These are phyloP conservation scores for Trissoscelio sp. DNA, from an alignment of 2,888 invertebrate species.

Conservation along the genomic window DNA sequence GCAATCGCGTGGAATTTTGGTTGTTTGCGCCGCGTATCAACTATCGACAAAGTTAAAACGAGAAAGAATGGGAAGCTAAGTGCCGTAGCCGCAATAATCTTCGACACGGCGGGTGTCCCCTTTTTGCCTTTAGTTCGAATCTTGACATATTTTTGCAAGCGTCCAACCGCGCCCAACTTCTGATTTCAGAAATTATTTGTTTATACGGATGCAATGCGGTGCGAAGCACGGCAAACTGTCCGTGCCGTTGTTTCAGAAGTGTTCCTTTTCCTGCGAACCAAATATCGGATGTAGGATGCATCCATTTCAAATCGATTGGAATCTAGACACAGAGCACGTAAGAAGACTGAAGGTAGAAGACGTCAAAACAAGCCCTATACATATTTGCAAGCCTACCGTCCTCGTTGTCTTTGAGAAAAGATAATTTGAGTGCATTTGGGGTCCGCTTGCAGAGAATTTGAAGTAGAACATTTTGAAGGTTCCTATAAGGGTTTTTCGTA, in stretches of 20 bases:
- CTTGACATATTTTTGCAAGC: constrained; percentile 36
- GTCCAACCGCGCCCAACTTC: no score
- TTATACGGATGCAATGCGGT: constrained; percentile 2
- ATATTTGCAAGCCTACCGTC: constrained; percentile 51
- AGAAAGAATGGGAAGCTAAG: constrained; percentile 45
- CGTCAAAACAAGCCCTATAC: constrained; percentile 45
- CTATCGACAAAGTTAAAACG: constrained; percentile 37
- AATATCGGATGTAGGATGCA: constrained; percentile 49
- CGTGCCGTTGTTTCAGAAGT: constrained; percentile 28
- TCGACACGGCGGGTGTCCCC: constrained; percentile 25
- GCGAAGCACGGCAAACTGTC: background rate
- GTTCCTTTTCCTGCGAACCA: constrained; percentile 31
- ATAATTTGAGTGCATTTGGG: constrained; percentile 33
- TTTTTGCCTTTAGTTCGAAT: constrained; percentile 23
- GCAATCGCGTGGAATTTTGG: constrained; percentile 39
- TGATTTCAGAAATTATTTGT: constrained; percentile 26
- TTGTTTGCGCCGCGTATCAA: constrained; percentile 38
- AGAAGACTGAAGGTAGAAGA: constrained; percentile 58
- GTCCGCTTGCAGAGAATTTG: constrained; percentile 7
- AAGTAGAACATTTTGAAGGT: background rate
- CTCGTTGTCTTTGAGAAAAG: constrained; percentile 36
- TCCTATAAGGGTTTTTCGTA: no score
- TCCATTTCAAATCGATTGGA: constrained; percentile 54
- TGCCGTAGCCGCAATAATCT: constrained; percentile 35
- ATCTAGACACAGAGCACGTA: constrained; percentile 61